A percentile compares a stretch with the other conserved stretches of the same genome.
phyloP scores from a whole-genome alignment of 2,113 vertebrate genomes.

The Theristicus caerulescens region DNA sequence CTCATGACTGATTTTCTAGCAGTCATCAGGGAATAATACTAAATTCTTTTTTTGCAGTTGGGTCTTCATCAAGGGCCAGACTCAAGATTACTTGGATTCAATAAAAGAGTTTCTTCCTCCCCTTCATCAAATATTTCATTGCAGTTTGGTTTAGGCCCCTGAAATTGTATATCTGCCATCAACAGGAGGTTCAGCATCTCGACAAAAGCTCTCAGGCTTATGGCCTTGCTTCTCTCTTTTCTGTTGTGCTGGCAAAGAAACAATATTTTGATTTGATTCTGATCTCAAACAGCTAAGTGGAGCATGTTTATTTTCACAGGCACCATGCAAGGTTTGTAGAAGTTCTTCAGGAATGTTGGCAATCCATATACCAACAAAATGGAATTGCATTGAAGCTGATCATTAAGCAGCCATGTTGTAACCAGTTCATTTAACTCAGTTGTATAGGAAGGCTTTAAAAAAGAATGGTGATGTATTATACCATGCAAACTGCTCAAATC shows the following conservation, averaged over 20 bases:
- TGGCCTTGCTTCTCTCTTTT: background rate
- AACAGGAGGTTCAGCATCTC: background rate
- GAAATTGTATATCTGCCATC: background rate
- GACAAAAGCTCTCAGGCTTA: background rate
- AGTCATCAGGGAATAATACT: background rate
- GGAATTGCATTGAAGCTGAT: background rate
- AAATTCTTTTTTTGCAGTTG: background rate
- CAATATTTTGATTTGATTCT: background rate
- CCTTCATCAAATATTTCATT: background rate
- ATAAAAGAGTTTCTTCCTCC: background rate
- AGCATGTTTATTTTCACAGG: background rate
- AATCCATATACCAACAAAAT: background rate
- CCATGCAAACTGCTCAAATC: background rate
- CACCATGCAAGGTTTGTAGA: background rate
- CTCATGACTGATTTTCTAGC: background rate
- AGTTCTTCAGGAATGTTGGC: fast-evolving
- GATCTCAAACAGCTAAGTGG: background rate
- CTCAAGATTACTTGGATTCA: background rate
- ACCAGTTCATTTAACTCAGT: background rate
- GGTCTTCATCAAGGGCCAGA: background rate
- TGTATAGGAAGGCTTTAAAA: background rate
- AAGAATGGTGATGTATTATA: background rate
- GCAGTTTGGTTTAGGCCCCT: background rate
- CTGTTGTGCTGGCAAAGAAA: background rate
- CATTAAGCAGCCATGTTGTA: background rate